These are phyloP conservation scores for Petrocephalus zakoni DNA, from an alignment of 2,113 vertebrate genomes.

Conservation along the genomic window DNA sequence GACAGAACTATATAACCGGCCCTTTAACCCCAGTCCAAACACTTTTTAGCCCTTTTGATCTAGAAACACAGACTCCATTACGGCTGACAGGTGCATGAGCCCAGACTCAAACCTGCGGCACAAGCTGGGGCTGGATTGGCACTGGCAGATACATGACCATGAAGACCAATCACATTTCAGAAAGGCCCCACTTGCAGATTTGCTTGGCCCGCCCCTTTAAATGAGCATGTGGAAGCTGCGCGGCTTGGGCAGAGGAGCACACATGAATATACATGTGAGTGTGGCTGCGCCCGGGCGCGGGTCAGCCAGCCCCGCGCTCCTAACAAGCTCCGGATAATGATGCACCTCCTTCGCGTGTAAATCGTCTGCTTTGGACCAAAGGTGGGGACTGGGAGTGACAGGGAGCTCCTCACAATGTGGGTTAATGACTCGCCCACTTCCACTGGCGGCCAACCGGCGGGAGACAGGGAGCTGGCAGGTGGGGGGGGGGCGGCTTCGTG, in stretches of 20 bases:
- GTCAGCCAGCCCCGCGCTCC: slow-evolving; percentile 8
- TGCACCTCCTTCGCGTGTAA: slow-evolving; percentile 19
- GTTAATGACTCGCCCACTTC: slow-evolving; percentile 29
- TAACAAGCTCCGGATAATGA: slow-evolving; percentile 36
- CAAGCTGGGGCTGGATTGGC: background rate
- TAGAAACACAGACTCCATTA: background rate
- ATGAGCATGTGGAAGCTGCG: slow-evolving; percentile 16
- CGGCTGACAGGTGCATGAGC: background rate
- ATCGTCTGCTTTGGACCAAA: slow-evolving; percentile 28
- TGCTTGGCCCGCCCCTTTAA: background rate
- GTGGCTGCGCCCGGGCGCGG: background rate
- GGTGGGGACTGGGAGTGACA: slow-evolving; percentile 16
- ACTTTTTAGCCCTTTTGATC: background rate
- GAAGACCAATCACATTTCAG: background rate
- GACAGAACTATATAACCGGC: background rate
- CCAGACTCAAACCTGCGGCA: background rate
- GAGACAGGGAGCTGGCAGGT: background rate
- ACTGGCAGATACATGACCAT: background rate
- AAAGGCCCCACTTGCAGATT: background rate
- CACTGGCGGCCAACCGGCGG: background rate
- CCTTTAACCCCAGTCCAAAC: background rate
- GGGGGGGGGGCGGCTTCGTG: background rate
- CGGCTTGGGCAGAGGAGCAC: slow-evolving; percentile 18
- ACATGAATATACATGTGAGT: slow-evolving; percentile 22
- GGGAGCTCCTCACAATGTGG: slow-evolving; percentile 27